Evolutionary conservation across 2,113 vertebrate genomes (phyloP).

Genomic region (Gymnocephalus cernua): DNA sequence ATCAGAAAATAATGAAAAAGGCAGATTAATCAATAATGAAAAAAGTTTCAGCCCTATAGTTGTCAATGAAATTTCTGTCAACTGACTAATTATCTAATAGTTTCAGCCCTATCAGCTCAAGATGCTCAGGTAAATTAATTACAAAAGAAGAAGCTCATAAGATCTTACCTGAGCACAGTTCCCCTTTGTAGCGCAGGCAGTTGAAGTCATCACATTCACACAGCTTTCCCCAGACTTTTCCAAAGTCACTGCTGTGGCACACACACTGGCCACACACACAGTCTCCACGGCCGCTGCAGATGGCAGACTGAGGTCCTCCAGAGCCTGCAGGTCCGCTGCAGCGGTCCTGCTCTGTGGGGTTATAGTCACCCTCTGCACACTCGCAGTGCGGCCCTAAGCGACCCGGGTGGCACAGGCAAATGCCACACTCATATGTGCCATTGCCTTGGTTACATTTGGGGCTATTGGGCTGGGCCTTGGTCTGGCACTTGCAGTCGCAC

Average conservation of each 20-base stretch:
- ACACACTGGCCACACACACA: conserved; percentile 97
- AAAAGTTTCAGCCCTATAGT: not conserved
- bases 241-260: conserved; percentile 94
- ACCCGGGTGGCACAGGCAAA: conserved; percentile 91
- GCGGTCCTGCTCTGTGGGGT: conserved; percentile 88
- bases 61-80: not conserved
- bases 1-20: not conserved
- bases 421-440: conserved; percentile 93
- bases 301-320: conserved; percentile 66
- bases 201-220: conserved; percentile 99
- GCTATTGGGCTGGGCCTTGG: conserved; percentile 82
- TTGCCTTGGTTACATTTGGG: conserved; percentile 88
- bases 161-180: conserved; percentile 94
- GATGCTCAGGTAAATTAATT: not conserved
- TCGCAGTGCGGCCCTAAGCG: conserved; percentile 93
- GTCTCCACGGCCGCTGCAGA: conserved; percentile 93
- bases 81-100: no score
- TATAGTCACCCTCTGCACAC: conserved; percentile 94
- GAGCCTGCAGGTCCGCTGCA: conserved; percentile 84
- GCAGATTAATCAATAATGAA: not conserved
- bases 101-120: not conserved
- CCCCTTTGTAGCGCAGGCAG: conserved; percentile 95
- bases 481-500: conserved; percentile 92
- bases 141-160: not conserved
- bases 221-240: conserved; percentile 93